These are phyloP conservation scores for Spinibarbus caldwelli DNA, from an alignment of 2,797 vertebrate species.

Conservation along the genomic window DNA sequence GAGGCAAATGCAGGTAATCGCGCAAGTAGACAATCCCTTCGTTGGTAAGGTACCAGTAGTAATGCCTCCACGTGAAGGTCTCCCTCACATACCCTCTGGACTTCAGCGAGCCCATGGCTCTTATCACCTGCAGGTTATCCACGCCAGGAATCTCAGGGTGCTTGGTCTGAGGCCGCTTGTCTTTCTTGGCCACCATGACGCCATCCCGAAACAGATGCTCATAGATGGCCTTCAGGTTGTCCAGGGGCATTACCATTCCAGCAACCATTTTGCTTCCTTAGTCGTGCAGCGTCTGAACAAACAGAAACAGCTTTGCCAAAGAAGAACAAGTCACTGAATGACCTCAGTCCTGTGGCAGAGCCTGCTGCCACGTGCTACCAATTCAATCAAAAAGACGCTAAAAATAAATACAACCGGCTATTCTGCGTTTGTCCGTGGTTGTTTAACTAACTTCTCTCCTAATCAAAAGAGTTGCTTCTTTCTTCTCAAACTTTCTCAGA, in stretches of 20 bases:
- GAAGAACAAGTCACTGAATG: slow-evolving; percentile 59
- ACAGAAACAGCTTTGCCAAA: slow-evolving; percentile 58
- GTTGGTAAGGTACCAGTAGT: slow-evolving; percentile 95
- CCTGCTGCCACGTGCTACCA: slow-evolving; percentile 76
- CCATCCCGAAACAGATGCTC: slow-evolving; percentile 94
- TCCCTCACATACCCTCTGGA: slow-evolving; percentile 88
- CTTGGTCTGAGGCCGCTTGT: slow-evolving; percentile 85
- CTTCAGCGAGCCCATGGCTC: slow-evolving; percentile 90
- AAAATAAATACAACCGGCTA: slow-evolving; percentile 63
- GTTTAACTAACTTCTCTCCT: slow-evolving; percentile 58
- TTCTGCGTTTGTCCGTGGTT: slow-evolving; percentile 62
- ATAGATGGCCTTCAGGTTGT: slow-evolving; percentile 88
- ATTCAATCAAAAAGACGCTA: slow-evolving; percentile 63
- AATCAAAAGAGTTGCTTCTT: slow-evolving; percentile 61
- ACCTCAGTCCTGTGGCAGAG: slow-evolving; percentile 73
- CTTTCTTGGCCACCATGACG: slow-evolving; percentile 94
- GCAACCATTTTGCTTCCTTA: slow-evolving; percentile 88
- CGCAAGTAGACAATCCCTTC: slow-evolving; percentile 91
- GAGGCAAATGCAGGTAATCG: slow-evolving; percentile 86
- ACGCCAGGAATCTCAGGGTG: slow-evolving; percentile 88
- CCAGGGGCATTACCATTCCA: slow-evolving; percentile 94
- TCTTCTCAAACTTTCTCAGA: slow-evolving; percentile 60
- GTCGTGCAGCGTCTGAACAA: slow-evolving; percentile 51
- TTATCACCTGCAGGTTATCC: slow-evolving; percentile 88
- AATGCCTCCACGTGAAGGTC: slow-evolving; percentile 92